These are phyloP conservation scores for Mormyrus proboscirostris DNA, from an alignment of 2,797 vertebrate species.

Conservation along the genomic window DNA sequence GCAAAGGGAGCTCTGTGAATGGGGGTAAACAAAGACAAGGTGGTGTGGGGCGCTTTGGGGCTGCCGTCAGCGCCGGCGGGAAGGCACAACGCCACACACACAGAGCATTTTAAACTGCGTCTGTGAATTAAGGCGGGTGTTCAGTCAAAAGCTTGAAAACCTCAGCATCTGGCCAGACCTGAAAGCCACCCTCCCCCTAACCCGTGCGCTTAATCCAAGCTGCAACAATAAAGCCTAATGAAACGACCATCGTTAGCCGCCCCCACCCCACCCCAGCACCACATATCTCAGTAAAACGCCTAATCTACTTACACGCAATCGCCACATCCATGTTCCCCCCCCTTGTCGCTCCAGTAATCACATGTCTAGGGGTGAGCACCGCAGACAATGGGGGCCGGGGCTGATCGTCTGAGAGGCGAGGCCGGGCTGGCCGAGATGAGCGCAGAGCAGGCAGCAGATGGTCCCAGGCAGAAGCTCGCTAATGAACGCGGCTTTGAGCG, in stretches of 20 bases:
- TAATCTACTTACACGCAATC: conserved; percentile 63
- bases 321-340: conserved; percentile 62
- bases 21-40: neutral
- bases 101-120: neutral
- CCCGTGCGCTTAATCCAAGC: conserved; percentile 34
- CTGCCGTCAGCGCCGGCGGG: neutral
- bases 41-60: neutral
- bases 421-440: conserved; percentile 25
- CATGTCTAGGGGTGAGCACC: conserved; percentile 30
- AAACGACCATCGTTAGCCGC: conserved; percentile 11
- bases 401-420: neutral
- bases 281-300: neutral
- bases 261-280: neutral
- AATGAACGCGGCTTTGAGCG: conserved; percentile 46
- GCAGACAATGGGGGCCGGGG: conserved; percentile 1
- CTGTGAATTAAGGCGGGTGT: conserved; percentile 14
- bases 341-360: conserved; percentile 39
- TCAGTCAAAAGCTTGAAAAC: conserved; percentile 48
- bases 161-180: conserved; percentile 54
- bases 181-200: conserved; percentile 26
- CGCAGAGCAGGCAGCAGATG: conserved; percentile 44
- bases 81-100: neutral
- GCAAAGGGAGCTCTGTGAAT: neutral
- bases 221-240: conserved; percentile 51
- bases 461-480: conserved; percentile 46